phyloP scores from a whole-genome alignment of 2,797 vertebrate genomes.

The Gambusia yucatana region DNA sequence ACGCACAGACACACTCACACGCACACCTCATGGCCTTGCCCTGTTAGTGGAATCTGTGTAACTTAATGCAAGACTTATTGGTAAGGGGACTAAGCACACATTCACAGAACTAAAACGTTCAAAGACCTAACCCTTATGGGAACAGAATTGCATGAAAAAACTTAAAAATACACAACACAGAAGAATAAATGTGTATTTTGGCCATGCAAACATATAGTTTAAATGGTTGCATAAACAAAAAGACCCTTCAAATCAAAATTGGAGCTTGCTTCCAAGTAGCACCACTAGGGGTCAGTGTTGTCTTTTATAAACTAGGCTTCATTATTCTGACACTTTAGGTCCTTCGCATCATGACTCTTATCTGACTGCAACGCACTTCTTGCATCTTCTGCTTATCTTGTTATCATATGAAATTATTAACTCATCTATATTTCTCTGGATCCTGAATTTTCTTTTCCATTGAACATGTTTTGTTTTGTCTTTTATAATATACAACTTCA shows the following conservation, averaged over 20 bases:
- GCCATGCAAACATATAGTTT: constrained; percentile 11
- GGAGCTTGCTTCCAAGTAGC: neutral
- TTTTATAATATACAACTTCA: constrained; percentile 12
- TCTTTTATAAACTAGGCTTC: constrained; percentile 44
- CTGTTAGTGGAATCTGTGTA: constrained; percentile 20
- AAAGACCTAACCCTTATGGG: neutral
- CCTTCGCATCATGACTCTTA: constrained; percentile 30
- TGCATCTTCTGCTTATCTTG: constrained; percentile 26
- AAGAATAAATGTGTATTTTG: neutral
- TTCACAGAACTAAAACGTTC: neutral
- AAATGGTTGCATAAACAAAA: constrained; percentile 10
- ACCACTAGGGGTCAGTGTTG: constrained; percentile 82
- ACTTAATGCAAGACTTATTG: constrained; percentile 20
- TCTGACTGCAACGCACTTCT: constrained; percentile 26
- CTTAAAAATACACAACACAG: neutral
- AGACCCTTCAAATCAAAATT: constrained; percentile 28
- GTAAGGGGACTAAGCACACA: constrained; percentile 5
- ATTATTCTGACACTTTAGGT: constrained; percentile 15
- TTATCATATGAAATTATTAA: constrained; percentile 15
- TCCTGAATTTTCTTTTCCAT: constrained; percentile 10
- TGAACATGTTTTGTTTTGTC: neutral
- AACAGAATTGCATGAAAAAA: neutral
- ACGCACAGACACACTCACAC: constrained; percentile 39
- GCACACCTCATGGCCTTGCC: constrained; percentile 26
- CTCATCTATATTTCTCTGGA: constrained; percentile 27